A percentile compares a stretch with the other conserved stretches of the same genome.
phyloP scores from a whole-genome alignment of 2,888 invertebrate species.

The Pristionchus entomophagus region DNA sequence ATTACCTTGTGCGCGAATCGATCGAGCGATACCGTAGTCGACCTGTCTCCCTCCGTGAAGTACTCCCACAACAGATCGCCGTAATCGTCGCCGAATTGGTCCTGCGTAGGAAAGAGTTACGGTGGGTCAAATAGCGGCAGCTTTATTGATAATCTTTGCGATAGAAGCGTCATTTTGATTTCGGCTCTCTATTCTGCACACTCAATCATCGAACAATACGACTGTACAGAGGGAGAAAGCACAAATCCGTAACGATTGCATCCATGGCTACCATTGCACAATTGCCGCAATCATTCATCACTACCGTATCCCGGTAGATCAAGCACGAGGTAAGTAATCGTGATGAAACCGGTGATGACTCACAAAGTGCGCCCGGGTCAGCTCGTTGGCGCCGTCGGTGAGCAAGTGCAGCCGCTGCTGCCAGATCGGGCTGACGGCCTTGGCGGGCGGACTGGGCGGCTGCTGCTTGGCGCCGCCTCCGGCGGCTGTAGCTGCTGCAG shows the following conservation, averaged over 20 bases:
- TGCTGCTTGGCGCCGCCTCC: neutral
- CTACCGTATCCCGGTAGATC: too few species aligned
- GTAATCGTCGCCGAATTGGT: constrained; percentile 40
- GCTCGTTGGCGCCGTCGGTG: neutral
- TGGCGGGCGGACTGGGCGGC: neutral
- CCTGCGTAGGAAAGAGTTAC: neutral
- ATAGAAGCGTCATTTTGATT: too few species aligned
- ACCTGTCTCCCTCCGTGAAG: constrained; percentile 2
- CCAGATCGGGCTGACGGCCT: constrained; percentile 20
- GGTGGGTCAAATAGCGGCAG: too few species aligned
- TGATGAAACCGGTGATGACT: neutral
- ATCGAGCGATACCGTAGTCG: neutral
- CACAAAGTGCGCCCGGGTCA: constrained; percentile 37
- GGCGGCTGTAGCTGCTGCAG: neutral
- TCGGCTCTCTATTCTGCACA: too few species aligned
- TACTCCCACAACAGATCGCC: constrained; percentile 21
- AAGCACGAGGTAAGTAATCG: too few species aligned
- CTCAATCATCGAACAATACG: too few species aligned
- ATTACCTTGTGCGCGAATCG: neutral
- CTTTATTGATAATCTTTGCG: too few species aligned
- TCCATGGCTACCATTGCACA: too few species aligned
- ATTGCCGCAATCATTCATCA: too few species aligned
- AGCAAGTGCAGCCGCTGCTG: constrained; percentile 10
- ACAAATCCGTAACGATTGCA: too few species aligned
- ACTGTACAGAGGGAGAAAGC: too few species aligned